Evolutionary conservation across 2,113 vertebrate species (phyloP).

Genomic region (Erythrocercus mccallii): DNA sequence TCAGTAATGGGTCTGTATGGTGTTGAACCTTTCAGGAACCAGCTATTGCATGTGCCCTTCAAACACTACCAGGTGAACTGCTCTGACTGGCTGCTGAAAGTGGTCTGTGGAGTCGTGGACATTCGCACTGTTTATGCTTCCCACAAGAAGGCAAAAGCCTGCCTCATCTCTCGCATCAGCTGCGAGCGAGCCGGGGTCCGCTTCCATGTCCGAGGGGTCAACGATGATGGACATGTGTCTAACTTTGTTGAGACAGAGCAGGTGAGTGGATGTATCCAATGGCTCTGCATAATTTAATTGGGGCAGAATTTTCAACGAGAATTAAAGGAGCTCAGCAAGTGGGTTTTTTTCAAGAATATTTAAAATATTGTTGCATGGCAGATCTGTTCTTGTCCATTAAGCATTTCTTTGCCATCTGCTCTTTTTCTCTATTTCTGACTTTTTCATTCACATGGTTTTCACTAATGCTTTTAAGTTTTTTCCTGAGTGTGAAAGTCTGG

Average conservation of each 20-base stretch:
- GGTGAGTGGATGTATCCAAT: constrained; percentile 49
- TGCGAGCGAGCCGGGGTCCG: constrained; percentile 70
- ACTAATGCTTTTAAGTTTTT: neutral
- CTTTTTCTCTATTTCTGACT: neutral
- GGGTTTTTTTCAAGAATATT: neutral
- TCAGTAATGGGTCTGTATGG: neutral
- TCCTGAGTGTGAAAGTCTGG: neutral
- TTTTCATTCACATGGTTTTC: neutral
- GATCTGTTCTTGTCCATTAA: neutral
- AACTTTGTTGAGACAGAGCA: constrained; percentile 83
- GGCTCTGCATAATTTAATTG: constrained; percentile 2
- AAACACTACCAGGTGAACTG: constrained; percentile 78
- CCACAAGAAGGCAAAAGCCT: constrained; percentile 80
- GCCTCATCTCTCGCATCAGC: constrained; percentile 80
- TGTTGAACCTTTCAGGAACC: constrained; percentile 72
- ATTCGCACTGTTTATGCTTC: constrained; percentile 79
- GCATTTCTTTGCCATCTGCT: neutral
- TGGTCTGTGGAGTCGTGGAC: constrained; percentile 75
- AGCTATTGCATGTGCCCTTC: constrained; percentile 73
- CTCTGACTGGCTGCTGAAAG: constrained; percentile 78
- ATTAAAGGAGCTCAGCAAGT: neutral
- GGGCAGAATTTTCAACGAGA: neutral
- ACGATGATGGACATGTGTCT: constrained; percentile 78
- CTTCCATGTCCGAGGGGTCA: constrained; percentile 73
- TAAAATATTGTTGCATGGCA: neutral